Evolutionary conservation across 2,888 invertebrate genomes (phyloP), one percentile per base, ranked within the genome.

Genomic region (Tipula helvola): DNA sequence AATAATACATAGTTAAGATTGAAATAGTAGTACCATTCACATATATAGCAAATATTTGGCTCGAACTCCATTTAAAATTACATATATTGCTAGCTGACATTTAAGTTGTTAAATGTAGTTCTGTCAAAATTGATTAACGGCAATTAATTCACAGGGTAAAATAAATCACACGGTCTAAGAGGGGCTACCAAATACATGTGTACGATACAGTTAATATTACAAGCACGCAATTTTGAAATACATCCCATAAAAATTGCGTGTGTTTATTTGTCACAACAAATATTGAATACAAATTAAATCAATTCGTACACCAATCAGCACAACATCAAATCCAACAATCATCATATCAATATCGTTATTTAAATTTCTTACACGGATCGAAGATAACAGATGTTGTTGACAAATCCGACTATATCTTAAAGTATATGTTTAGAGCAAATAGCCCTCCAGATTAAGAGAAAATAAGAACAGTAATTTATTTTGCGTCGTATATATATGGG

Each of bases 321-420:
- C 12, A 71, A 28, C 28, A 71, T 71, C 71, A 71, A 71, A 28
- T 71, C 28, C 71, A 71, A 71, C 71, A 71, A 18, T 71, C 28
- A 71, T 71, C 71, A 71, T 71, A 52, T 52, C 52, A 28, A 71
- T 71, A 28, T 71, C 28, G 71, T 71, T 71, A 71, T 71, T 71
- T 71, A 71, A 71, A 71, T 71, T 71, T 71, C 71, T 71, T 71
- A 71, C 71, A 71, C 71, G 71, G 28, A 71, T 71, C 28, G 28
- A 71, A 71, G 71, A 71, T 71, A 71, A 71, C 71, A 71, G 71
- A 71, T 71, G 71, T 71, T 71, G 71, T 71, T 71, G 71, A 71
- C 71, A 71, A 71, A 71, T 71, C 28, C n/a, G 52, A 52, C 52
- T 52, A 7, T n/a, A n/a, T n/a, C n/a, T 0, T 12, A 44, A 44